phyloP scores from a whole-genome alignment of 2,888 invertebrate species.

The Alentia gelatinosa region DNA sequence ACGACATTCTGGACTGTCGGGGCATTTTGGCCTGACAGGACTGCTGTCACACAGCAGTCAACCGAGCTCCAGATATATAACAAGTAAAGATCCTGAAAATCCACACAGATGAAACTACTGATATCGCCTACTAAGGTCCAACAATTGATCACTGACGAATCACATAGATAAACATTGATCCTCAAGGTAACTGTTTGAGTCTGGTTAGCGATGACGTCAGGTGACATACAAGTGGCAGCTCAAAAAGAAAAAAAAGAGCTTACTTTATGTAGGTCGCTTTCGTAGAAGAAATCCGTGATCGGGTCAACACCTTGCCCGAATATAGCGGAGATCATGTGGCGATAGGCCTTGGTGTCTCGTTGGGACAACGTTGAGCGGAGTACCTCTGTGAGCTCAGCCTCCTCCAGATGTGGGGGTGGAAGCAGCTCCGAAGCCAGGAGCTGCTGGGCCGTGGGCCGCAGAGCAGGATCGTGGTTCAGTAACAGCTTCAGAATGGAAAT shows the following conservation, averaged over 20 bases:
- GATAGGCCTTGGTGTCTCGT: slow-evolving; percentile 89
- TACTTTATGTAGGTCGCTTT: slow-evolving; percentile 83
- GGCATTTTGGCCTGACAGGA: no score
- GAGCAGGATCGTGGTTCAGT: slow-evolving; percentile 90
- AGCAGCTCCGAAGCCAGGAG: slow-evolving; percentile 90
- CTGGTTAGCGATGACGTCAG: no score
- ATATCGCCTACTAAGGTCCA: no score
- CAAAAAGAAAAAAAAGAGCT: not conserved
- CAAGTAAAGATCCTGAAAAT: no score
- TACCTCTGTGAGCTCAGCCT: slow-evolving; percentile 89
- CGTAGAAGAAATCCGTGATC: slow-evolving; percentile 91
- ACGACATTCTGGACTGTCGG: no score
- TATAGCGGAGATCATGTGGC: slow-evolving; percentile 81
- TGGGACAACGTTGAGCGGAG: slow-evolving; percentile 90
- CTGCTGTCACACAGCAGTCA: no score
- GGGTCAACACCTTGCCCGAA: slow-evolving; percentile 83
- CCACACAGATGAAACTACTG: no score
- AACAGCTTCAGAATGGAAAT: slow-evolving; percentile 85
- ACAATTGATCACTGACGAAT: no score
- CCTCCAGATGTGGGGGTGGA: slow-evolving; percentile 92
- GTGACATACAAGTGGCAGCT: no score
- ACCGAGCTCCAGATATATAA: no score
- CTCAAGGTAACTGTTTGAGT: no score
- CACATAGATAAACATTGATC: no score
- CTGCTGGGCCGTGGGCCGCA: slow-evolving; percentile 92